Evolutionary conservation across 2,797 vertebrate genomes (phyloP).

Genomic region (Australoheros facetus): DNA sequence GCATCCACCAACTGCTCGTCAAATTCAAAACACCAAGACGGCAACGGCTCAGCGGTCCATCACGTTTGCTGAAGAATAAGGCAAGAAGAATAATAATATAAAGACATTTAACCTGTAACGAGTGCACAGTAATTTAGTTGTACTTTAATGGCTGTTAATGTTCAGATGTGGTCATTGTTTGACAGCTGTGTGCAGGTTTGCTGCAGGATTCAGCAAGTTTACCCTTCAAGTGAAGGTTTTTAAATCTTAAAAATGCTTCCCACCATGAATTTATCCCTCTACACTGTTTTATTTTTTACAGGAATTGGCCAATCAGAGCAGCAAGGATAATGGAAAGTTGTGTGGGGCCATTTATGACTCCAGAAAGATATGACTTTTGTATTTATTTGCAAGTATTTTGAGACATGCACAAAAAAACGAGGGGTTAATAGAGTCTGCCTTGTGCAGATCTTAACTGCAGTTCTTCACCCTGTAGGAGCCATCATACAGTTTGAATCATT

Average conservation of each 20-base stretch:
- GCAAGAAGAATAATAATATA: background rate
- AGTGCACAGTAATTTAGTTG: rapidly evolving
- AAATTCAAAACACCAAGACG: too few relatives aligned
- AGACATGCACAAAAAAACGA: background rate
- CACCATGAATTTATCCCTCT: background rate
- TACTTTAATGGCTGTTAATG: background rate
- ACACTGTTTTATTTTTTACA: background rate
- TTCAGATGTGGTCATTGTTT: background rate
- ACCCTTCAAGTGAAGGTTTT: background rate
- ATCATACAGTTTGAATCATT: background rate
- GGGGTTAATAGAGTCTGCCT: background rate
- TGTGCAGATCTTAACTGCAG: background rate
- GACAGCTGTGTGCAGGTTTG: background rate
- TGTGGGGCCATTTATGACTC: background rate
- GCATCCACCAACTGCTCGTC: too few relatives aligned
- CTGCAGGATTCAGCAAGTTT: background rate
- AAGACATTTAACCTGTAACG: background rate
- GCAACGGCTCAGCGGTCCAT: too few relatives aligned
- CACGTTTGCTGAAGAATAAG: background rate
- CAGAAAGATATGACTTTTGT: background rate
- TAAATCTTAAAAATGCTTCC: background rate
- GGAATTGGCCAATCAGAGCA: background rate
- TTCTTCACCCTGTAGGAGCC: background rate
- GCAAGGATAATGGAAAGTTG: background rate
- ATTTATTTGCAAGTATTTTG: background rate